phyloP scores from a whole-genome alignment of 2,888 invertebrate genomes.

The Chloromyia formosa region DNA sequence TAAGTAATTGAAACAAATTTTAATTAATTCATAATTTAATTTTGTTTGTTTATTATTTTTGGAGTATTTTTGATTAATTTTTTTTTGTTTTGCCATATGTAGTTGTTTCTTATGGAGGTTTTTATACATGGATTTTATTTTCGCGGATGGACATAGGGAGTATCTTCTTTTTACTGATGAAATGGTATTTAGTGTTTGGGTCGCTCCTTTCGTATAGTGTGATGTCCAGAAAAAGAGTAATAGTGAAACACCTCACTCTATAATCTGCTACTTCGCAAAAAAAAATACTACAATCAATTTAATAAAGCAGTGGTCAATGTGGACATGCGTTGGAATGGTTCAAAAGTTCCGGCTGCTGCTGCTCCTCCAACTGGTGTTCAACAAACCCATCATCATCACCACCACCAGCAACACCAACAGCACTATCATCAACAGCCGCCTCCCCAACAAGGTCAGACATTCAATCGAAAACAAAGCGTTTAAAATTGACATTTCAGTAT shows the following conservation, averaged over 20 bases:
- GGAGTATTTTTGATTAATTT: too few species aligned
- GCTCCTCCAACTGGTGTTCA: conserved; percentile 14
- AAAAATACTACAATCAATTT: conserved; percentile 22
- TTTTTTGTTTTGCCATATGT: too few species aligned
- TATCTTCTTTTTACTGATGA: neutral
- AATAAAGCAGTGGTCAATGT: conserved; percentile 44
- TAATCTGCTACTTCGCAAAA: neutral
- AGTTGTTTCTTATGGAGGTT: too few species aligned
- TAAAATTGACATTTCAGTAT: too few species aligned
- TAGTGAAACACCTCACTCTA: neutral
- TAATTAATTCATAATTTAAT: too few species aligned
- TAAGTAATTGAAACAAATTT: too few species aligned
- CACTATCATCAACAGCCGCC: neutral
- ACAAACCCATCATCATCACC: neutral
- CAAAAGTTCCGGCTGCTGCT: neutral
- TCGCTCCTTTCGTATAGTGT: neutral
- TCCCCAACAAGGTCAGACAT: conserved; percentile 29
- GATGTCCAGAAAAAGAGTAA: neutral
- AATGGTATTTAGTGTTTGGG: neutral
- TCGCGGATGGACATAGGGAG: neutral
- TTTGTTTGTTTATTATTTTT: too few species aligned
- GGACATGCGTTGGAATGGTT: conserved; percentile 42
- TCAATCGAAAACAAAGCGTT: neutral
- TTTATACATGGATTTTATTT: too few species aligned
- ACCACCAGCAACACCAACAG: neutral